These are phyloP conservation scores for Odocoileus virginianus DNA, from an alignment of 2,113 vertebrate species.

Conservation along the genomic window DNA sequence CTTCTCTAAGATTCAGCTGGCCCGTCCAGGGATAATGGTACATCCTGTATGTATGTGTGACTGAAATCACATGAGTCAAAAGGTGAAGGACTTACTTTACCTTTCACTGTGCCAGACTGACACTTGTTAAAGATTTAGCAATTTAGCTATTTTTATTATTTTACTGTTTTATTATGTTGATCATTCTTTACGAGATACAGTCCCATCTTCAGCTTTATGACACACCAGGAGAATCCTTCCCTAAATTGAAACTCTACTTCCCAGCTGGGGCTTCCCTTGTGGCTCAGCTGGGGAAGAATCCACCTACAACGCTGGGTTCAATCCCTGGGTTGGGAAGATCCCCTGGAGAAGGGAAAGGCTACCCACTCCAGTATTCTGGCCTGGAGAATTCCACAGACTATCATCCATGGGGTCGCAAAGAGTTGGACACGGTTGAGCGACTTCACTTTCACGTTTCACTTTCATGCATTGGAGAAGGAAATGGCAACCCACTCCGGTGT, in stretches of 20 bases:
- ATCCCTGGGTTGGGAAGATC: background rate
- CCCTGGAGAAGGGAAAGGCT: background rate
- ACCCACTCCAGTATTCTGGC: background rate
- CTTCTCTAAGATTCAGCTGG: background rate
- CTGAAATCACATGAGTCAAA: background rate
- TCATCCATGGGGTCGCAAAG: background rate
- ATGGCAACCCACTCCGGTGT: background rate
- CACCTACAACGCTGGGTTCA: background rate
- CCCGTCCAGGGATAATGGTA: background rate
- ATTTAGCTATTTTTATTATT: background rate
- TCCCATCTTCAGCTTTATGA: slow-evolving; percentile 2
- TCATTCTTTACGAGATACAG: background rate
- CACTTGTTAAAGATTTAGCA: background rate
- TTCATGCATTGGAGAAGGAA: background rate
- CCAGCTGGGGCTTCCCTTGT: background rate
- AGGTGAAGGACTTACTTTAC: background rate
- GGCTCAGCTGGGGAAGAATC: background rate
- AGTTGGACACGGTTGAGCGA: background rate
- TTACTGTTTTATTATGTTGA: background rate
- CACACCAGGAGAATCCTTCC: background rate
- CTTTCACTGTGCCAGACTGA: background rate
- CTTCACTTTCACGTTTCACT: background rate
- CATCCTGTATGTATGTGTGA: background rate
- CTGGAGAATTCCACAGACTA: background rate
- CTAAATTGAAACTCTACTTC: background rate